phyloP scores from a whole-genome alignment of 2,888 invertebrate genomes.

The Ferrisia virgata region DNA sequence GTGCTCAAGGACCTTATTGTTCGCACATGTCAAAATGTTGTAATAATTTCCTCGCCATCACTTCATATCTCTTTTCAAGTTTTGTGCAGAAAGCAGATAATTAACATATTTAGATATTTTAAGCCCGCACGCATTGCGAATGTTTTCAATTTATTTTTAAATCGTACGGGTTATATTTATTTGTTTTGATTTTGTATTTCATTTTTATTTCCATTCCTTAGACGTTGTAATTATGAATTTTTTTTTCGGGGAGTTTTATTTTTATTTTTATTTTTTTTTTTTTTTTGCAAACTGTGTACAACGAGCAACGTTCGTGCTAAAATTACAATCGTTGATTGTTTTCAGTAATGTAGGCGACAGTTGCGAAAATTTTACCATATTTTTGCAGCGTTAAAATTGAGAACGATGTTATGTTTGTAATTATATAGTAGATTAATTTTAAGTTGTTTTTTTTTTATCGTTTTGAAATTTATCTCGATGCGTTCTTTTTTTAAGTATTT shows the following conservation, averaged over 20 bases:
- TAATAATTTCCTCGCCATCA: constrained; percentile 3
- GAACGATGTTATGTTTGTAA: not conserved
- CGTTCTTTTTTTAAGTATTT: not conserved
- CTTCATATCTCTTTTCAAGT: not conserved
- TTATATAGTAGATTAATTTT: not conserved
- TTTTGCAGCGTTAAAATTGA: not conserved
- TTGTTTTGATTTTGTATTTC: too few relatives aligned
- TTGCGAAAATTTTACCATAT: not conserved
- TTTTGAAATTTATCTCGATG: not conserved
- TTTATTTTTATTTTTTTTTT: too few relatives aligned
- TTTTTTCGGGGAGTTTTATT: too few relatives aligned
- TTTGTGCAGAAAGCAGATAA: constrained; percentile 13
- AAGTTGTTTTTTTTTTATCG: not conserved
- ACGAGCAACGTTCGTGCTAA: too few relatives aligned
- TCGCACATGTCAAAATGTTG: not conserved
- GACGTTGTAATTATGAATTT: not conserved
- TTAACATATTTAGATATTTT: constrained; percentile 4
- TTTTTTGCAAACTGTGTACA: too few relatives aligned
- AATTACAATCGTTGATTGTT: not conserved
- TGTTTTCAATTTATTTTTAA: not conserved
- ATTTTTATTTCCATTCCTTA: not conserved
- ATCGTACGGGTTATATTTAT: not conserved
- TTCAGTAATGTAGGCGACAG: not conserved
- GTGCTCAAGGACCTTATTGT: constrained; percentile 13
- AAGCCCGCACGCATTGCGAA: not conserved